phyloP scores from a whole-genome alignment of 2,113 vertebrate species.

The Plecturocebus donacophilus region DNA sequence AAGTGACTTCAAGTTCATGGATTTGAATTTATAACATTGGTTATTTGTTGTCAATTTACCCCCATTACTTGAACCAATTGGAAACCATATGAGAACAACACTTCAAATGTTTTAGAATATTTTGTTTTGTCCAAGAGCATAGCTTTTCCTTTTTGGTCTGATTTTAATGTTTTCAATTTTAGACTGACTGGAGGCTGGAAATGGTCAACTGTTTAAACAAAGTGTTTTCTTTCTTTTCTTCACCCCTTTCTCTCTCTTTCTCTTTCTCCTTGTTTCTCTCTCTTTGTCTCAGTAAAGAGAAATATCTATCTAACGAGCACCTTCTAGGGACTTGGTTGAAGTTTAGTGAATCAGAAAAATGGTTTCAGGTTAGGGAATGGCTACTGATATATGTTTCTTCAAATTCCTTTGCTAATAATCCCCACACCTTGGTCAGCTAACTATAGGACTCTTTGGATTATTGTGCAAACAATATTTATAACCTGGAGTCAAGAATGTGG shows the following conservation, averaged over 20 bases:
- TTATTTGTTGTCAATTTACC: background rate
- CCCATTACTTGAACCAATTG: background rate
- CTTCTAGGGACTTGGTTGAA: background rate
- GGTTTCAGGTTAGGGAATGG: background rate
- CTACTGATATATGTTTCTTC: background rate
- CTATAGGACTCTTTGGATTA: background rate
- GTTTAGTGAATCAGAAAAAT: constrained; percentile 33
- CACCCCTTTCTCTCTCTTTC: background rate
- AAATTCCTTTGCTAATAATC: constrained; percentile 55
- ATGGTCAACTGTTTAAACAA: constrained; percentile 47
- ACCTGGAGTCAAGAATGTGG: constrained; percentile 13
- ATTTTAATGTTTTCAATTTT: constrained; percentile 56
- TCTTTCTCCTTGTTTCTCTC: background rate
- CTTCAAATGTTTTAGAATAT: background rate
- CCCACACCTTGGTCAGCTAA: background rate
- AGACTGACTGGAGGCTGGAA: constrained; percentile 52
- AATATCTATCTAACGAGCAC: constrained; percentile 33
- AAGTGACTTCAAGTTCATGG: background rate
- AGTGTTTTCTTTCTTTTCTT: constrained; percentile 32
- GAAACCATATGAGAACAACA: constrained; percentile 19
- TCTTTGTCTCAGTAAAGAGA: constrained; percentile 13
- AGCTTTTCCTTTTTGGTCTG: background rate
- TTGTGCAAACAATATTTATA: constrained; percentile 29
- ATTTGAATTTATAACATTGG: background rate
- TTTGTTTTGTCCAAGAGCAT: constrained; percentile 43